These are phyloP conservation scores for Rhinichthys osculus DNA, from an alignment of 2,797 vertebrate species.

Conservation along the genomic window DNA sequence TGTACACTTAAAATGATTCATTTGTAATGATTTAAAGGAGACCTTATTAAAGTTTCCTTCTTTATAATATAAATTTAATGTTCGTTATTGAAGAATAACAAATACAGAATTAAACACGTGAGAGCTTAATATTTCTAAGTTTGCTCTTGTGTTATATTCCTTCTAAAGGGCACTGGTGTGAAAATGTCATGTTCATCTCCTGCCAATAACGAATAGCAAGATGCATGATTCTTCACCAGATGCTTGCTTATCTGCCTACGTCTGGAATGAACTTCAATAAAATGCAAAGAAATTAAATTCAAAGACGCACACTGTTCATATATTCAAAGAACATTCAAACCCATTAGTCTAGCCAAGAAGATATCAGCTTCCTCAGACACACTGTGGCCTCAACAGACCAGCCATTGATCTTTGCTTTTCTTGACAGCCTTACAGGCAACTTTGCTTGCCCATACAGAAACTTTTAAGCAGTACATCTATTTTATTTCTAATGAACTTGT, in stretches of 20 bases:
- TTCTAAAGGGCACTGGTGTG: constrained; percentile 33
- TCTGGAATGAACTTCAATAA: constrained; percentile 9
- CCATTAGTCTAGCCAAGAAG: constrained; percentile 24
- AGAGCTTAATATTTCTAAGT: constrained; percentile 13
- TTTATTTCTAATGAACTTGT: constrained; percentile 47
- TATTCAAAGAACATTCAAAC: constrained; percentile 31
- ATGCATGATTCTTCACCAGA: constrained; percentile 12
- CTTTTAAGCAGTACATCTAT: constrained; percentile 39
- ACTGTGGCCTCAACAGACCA: constrained; percentile 9
- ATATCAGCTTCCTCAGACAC: constrained; percentile 37
- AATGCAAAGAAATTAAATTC: constrained; percentile 12
- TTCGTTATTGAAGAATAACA: not conserved
- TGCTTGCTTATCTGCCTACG: constrained; percentile 2
- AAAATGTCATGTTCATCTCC: constrained; percentile 41
- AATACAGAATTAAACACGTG: not conserved
- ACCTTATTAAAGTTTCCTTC: not conserved
- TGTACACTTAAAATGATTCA: not conserved
- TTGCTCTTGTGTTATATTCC: not conserved
- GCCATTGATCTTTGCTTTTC: constrained; percentile 39
- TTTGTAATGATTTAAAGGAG: not conserved
- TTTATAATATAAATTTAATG: not conserved
- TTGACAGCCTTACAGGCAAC: constrained; percentile 30
- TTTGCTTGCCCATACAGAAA: constrained; percentile 36
- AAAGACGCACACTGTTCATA: not conserved
- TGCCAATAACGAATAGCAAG: constrained; percentile 15